Conservation (phyloP, 2,113 vertebrate genomes). For the Grammomys surdaster region DNA sequence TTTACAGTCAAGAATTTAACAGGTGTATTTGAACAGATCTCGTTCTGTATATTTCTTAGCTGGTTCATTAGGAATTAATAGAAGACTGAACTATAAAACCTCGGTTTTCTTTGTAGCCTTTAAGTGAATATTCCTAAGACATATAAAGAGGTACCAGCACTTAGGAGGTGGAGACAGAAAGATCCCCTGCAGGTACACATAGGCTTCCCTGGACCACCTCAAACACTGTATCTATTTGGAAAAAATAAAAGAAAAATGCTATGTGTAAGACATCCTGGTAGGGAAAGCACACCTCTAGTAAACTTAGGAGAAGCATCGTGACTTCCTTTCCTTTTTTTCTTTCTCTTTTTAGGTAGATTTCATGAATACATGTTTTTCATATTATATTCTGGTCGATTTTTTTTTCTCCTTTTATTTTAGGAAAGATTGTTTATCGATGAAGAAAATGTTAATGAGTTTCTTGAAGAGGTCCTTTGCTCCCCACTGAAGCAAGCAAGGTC, state of each 20-base stretch:
- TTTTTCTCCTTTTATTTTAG: constrained; percentile 80
- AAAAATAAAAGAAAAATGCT: not conserved
- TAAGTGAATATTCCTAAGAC: not conserved
- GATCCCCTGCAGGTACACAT: too few relatives aligned
- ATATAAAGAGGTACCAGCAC: not conserved
- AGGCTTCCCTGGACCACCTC: not conserved
- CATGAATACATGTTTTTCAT: not conserved
- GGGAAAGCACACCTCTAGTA: constrained; percentile 42
- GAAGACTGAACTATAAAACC: constrained; percentile 50
- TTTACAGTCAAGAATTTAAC: constrained; percentile 37
- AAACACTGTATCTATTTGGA: not conserved
- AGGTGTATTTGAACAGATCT: constrained; percentile 61
- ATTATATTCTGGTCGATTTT: constrained; percentile 1
- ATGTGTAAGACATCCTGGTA: not conserved
- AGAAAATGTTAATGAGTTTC: constrained; percentile 87
- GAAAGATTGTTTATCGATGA: constrained; percentile 88
- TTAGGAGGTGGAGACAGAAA: not conserved
- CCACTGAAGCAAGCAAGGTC: constrained; percentile 65
- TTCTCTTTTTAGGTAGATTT: not conserved
- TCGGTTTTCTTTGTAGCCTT: not conserved
- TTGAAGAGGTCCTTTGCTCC: constrained; percentile 75
- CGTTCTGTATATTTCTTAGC: constrained; percentile 11
- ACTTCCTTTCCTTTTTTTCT: not conserved
- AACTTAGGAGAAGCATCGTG: not conserved
- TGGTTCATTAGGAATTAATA: constrained; percentile 53